A percentile compares a stretch with the other conserved stretches of the same genome.
These are phyloP conservation scores for Uropsilus gracilis DNA, from an alignment of 2,113 vertebrate species.

Conservation along the genomic window DNA sequence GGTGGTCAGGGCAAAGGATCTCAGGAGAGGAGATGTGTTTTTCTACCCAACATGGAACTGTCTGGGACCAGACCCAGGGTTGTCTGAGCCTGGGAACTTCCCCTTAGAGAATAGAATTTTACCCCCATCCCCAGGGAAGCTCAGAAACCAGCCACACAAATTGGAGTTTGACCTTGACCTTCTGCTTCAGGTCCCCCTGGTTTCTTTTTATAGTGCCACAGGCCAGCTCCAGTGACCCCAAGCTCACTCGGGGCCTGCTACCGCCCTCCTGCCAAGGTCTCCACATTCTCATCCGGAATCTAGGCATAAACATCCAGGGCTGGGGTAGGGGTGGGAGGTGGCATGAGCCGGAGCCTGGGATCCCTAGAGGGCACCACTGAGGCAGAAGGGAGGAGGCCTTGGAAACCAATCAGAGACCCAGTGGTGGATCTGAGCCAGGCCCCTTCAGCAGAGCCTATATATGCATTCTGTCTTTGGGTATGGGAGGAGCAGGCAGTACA, in stretches of 20 bases:
- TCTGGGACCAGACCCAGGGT: neutral
- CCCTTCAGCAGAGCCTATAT: neutral
- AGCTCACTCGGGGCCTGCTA: neutral
- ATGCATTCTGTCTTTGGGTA: too few species aligned
- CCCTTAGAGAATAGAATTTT: neutral
- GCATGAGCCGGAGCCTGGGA: neutral
- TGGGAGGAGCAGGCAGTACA: neutral
- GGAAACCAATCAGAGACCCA: neutral
- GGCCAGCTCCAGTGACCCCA: neutral
- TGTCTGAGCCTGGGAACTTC: constrained; percentile 33
- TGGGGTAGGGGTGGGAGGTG: neutral
- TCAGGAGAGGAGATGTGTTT: neutral
- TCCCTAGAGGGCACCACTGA: neutral
- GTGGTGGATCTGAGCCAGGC: neutral
- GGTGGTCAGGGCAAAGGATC: neutral
- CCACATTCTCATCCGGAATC: neutral
- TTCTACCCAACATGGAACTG: neutral
- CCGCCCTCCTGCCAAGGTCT: neutral
- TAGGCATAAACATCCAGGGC: neutral
- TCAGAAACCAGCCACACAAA: neutral
- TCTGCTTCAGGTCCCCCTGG: neutral
- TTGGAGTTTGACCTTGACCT: neutral
- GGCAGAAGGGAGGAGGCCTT: neutral
- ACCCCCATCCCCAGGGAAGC: neutral
- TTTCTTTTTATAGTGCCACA: constrained; percentile 10